phyloP scores from a whole-genome alignment of 2,888 invertebrate genomes.

The Drosophila villosipedis region DNA sequence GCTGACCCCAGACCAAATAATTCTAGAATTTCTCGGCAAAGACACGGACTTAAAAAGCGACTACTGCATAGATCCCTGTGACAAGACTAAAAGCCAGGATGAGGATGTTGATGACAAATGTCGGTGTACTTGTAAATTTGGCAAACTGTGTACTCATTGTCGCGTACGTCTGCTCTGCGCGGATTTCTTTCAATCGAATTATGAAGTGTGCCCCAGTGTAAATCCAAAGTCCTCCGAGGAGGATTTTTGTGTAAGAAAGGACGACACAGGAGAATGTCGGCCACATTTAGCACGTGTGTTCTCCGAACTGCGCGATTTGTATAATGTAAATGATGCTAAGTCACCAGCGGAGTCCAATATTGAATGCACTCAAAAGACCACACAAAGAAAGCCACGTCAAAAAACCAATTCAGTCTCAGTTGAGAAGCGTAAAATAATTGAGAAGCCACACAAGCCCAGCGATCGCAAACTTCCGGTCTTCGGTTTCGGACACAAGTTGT shows the following conservation, averaged over 20 bases:
- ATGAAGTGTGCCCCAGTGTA: slow-evolving; percentile 43
- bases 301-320: slow-evolving; percentile 76
- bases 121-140: slow-evolving; percentile 71
- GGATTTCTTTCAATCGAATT: slow-evolving; percentile 49
- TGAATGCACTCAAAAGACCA: not conserved
- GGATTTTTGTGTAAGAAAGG: slow-evolving; percentile 59
- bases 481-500: slow-evolving; percentile 86
- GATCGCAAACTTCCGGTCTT: slow-evolving; percentile 74
- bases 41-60: slow-evolving; percentile 31
- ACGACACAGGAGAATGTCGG: slow-evolving; percentile 63
- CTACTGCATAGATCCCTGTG: slow-evolving; percentile 58
- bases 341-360: slow-evolving; percentile 10
- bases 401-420: not conserved
- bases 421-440: not conserved
- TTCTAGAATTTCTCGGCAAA: slow-evolving; percentile 72
- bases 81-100: slow-evolving; percentile 6
- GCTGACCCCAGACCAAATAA: slow-evolving; percentile 75
- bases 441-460: slow-evolving; percentile 20
- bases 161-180: slow-evolving; percentile 72
- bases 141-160: slow-evolving; percentile 76
- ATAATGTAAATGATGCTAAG: slow-evolving; percentile 66
- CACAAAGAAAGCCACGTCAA: not conserved
- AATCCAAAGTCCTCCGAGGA: slow-evolving; percentile 52
- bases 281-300: slow-evolving; percentile 80
- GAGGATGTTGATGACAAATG: slow-evolving; percentile 17